Base-by-base conservation (phyloP, 2,888 invertebrate genomes). In the Chloromyia formosa region DNA sequence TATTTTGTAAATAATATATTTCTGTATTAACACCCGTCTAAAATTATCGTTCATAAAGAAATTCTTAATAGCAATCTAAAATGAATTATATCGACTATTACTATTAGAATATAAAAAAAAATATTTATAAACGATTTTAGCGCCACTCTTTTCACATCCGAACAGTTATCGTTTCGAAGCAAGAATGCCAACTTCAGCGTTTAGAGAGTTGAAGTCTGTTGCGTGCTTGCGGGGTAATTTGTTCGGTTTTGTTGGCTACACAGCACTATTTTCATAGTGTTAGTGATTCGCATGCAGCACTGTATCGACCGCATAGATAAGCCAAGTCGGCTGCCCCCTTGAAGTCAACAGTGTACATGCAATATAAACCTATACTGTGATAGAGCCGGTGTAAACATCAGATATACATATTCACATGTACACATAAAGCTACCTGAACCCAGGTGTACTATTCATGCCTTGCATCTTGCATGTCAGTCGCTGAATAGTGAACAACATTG, bases 141-240 rank as follows among this genome's bases (percentile, higher is more conserved):
- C 66, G 66, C 66, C 66, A 66, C 56, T 27, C n/a, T 16, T 12
- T 74, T 74, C 76, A 81, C 84, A 82, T 83, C 84, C 84, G 83
- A 81, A 82, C 84, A 79, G 82, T 80, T 83, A 83, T 83, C 82
- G 81, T 81, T 82, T 81, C 82, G 81, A 84, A 84, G 80, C 84
- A 84, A 84, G 84, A 84, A 84, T 84, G 82, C 84, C 82, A 84
- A 84, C 84, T 80, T 82, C 80, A 80, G 78, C 81, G 76, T 45
- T 73, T 71, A 12, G 56, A 23, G 23, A 71, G 12, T 35, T 20
- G 40, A 71, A 71, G 20, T 42, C 3, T 16, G 40, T 61, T 42
- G n/a, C 22, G 27, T 45, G 73, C 2, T 73, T 60, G 60, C 49
- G 73, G 61, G 60, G 42, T 16, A 61, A 58, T 74, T 76, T 54